Percentiles rank a stretch among this genome's conserved stretches.
Conservation (phyloP, 2,113 vertebrate genomes). For the Microtus richardsoni region DNA sequence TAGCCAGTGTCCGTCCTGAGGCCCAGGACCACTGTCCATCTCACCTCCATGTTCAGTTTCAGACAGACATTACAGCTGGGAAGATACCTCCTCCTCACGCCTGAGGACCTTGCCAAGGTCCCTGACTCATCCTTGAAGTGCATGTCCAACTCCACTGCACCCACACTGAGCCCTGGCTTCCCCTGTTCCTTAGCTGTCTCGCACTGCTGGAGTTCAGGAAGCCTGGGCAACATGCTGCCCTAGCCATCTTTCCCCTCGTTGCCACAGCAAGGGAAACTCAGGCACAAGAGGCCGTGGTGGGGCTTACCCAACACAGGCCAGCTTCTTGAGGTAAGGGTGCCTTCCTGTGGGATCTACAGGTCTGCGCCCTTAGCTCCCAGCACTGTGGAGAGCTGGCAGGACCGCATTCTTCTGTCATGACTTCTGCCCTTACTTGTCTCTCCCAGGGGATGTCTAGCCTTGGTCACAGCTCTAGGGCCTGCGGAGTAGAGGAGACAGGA, state of each 20-base stretch:
- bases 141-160: not conserved
- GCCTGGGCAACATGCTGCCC: not conserved
- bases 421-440: slow-evolving; percentile 33
- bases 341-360: not conserved
- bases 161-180: not conserved
- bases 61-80: rapidly evolving
- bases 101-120: not conserved
- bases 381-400: slow-evolving; percentile 26
- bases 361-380: not conserved
- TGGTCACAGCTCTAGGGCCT: not conserved
- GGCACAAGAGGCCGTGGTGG: not conserved
- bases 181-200: not conserved
- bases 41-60: not conserved
- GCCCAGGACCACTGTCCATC: not conserved
- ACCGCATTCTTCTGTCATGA: slow-evolving; percentile 65
- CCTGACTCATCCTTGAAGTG: rapidly evolving
- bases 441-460: not conserved
- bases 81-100: not conserved
- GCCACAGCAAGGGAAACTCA: not conserved
- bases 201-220: not conserved
- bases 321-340: rapidly evolving
- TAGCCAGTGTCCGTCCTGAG: not conserved
- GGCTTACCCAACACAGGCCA: not conserved
- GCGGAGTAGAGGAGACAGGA: not conserved
- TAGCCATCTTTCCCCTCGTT: not conserved